Evolutionary conservation across 2,113 vertebrate species (phyloP), one percentile per base, ranked within the genome.

Genomic region (Microtus pennsylvanicus): DNA sequence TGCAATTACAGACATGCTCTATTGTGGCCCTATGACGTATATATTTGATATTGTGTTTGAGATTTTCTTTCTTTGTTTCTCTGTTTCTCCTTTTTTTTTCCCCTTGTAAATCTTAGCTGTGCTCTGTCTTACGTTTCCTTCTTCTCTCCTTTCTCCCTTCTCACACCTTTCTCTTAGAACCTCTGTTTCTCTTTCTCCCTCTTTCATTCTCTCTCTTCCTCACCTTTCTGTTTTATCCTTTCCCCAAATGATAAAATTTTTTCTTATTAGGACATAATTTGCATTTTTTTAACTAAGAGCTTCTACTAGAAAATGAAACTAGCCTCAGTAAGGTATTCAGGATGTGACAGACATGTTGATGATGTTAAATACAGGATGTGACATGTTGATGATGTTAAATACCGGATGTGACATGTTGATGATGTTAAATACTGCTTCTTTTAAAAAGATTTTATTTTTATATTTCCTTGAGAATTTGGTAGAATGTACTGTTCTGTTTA

Each of bases 221-320:
- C 19, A 19, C 3, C 24, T 89, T 8, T 1, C 30, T 1, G 13
- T 3, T 16, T 4, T 26, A n/a, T 30, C 13, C 4, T n/a, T 38
- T 42, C 3, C 22, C 8, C 3, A 61, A 4, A 22, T 17, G 17
- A 63, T 80, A 77, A 55, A 72, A 55, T 85, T 81, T 42, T 76
- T 61, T 63, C 70, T 88, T 42, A 0, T 75, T 70, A 72, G 7
- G 58, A 21, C 26, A 76, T 13, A 17, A 78, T 94, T 87, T 70
- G 50, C 14, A 10, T 93, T 26, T 26, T 26, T 52, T 17, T 87
- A 17, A 52, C 26, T 72, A 90, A 92, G 81, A 70, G 16, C 9
- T 5, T 76, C 10, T 90, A 80, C n/a, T 45, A 78, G 55, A 77
- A 87, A 88, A 83, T 55, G n/a, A 82, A 58, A 45, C 19, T 72